phyloP scores from a whole-genome alignment of 1,140 invertebrate genomes.

The Brachionus koreanus region DNA sequence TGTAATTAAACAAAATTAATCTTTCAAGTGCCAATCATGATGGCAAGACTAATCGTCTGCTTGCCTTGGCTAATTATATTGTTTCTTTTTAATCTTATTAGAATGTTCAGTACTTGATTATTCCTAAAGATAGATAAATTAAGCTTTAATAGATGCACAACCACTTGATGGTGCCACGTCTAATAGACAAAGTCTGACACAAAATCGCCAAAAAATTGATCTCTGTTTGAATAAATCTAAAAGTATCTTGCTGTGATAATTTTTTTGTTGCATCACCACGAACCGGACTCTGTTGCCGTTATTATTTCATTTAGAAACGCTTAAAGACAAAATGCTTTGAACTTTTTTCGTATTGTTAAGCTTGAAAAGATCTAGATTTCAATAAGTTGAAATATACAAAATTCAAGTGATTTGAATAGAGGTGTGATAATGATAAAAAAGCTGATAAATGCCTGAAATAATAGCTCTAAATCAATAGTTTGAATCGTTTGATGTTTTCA shows the following conservation, averaged over 20 bases:
- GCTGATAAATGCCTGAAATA: neutral
- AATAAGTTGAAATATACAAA: neutral
- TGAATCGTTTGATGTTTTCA: neutral
- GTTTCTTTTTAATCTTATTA: constrained; percentile 11
- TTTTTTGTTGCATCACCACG: neutral
- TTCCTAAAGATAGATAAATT: neutral
- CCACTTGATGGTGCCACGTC: constrained; percentile 23
- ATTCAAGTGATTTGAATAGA: neutral
- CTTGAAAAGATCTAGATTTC: neutral
- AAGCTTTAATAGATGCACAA: neutral
- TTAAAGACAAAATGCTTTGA: neutral
- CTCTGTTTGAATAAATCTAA: neutral
- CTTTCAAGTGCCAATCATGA: neutral
- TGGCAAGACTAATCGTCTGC: neutral
- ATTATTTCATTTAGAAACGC: neutral
- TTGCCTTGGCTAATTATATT: neutral
- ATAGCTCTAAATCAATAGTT: neutral
- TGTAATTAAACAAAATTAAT: neutral
- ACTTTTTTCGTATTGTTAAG: neutral
- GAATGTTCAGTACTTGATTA: neutral
- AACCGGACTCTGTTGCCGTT: neutral
- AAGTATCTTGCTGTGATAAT: constrained; percentile 10
- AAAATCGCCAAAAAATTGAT: neutral
- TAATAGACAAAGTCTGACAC: constrained; percentile 17
- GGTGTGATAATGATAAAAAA: constrained; percentile 2